Evolutionary conservation across 2,113 vertebrate genomes (phyloP).

Genomic region (Hystrix brachyura): DNA sequence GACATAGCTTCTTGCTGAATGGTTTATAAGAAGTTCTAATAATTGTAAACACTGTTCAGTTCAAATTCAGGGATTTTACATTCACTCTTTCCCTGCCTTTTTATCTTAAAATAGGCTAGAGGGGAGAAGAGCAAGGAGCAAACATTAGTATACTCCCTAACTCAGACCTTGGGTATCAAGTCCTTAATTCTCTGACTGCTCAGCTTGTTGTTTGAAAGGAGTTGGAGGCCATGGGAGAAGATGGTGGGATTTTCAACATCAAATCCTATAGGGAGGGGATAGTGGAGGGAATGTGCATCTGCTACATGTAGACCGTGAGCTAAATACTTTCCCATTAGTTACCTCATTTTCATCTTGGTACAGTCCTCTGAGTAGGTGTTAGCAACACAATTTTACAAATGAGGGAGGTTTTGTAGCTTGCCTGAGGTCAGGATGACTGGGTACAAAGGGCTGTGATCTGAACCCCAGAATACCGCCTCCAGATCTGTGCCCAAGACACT

Average conservation of each 20-base stretch:
- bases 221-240: not conserved
- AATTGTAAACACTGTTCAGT: constrained; percentile 56
- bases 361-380: constrained; percentile 13
- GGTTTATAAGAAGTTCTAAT: constrained; percentile 58
- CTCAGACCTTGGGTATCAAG: not conserved
- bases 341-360: not conserved
- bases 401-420: constrained; percentile 27
- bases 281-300: not conserved
- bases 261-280: not conserved
- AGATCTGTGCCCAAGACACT: not conserved
- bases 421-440: not conserved
- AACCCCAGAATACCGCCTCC: not conserved
- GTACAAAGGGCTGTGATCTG: not conserved
- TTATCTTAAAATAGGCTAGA: constrained; percentile 34
- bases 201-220: not conserved
- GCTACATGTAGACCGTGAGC: not conserved
- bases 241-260: not conserved
- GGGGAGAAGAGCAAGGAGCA: not conserved
- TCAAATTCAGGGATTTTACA: constrained; percentile 59
- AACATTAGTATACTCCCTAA: not conserved
- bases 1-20: constrained; percentile 49
- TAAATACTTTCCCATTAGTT: constrained; percentile 6
- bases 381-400: constrained; percentile 19
- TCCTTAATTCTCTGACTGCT: constrained; percentile 39
- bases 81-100: constrained; percentile 36